Percentiles rank a stretch among this genome's conserved stretches.
phyloP scores from a whole-genome alignment of 2,113 vertebrate genomes.

The Stegastes partitus region DNA sequence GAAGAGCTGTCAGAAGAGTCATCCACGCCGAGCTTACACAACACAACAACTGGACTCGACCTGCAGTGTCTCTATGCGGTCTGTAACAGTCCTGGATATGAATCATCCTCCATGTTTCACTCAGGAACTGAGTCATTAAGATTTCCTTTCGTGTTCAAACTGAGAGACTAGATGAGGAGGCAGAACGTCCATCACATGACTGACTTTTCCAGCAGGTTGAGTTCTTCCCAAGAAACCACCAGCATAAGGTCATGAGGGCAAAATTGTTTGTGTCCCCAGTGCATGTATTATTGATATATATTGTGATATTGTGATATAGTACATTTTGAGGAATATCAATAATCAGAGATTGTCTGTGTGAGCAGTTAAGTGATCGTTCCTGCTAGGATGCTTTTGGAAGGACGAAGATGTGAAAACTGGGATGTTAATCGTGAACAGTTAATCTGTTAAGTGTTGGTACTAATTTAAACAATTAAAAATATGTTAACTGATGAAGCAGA shows the following conservation, averaged over 20 bases:
- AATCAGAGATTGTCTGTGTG: too few relatives aligned
- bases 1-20: conserved; percentile 11
- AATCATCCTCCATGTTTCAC: conserved; percentile 51
- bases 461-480: too few relatives aligned
- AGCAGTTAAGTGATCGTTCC: too few relatives aligned
- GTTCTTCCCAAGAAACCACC: conserved; percentile 13
- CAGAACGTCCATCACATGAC: conserved; percentile 1
- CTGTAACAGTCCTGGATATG: conserved; percentile 24
- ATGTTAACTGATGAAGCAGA: too few relatives aligned
- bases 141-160: conserved; percentile 4
- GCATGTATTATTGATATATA: too few relatives aligned
- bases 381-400: too few relatives aligned
- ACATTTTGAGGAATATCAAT: too few relatives aligned
- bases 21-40: neutral
- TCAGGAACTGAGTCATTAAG: conserved; percentile 44
- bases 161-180: conserved; percentile 6
- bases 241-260: neutral
- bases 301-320: too few relatives aligned
- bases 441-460: too few relatives aligned
- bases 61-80: neutral
- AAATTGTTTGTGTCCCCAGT: too few relatives aligned
- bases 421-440: too few relatives aligned
- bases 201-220: neutral
- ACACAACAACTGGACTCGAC: conserved; percentile 25
- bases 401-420: too few relatives aligned